These are phyloP conservation scores for Eucidaris tribuloides DNA, from an alignment of 35 echinoderm and acorn worm genomes.

Conservation along the genomic window DNA sequence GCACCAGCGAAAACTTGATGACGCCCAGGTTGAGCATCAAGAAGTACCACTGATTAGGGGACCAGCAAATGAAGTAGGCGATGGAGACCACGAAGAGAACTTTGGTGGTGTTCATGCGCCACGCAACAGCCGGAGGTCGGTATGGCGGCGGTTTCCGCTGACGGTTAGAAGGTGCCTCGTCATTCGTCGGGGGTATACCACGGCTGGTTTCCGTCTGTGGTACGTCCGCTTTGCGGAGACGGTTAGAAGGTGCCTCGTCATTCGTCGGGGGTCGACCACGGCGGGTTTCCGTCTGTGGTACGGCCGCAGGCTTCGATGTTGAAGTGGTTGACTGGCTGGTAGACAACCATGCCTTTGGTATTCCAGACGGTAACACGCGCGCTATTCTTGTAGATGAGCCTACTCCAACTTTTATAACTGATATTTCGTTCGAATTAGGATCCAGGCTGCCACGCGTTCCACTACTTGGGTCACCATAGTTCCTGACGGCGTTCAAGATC, in stretches of 20 bases:
- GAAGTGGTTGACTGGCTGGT: too few species aligned
- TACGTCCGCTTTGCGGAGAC: background rate
- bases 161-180: background rate
- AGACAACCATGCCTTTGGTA: too few species aligned
- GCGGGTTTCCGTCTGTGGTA: background rate
- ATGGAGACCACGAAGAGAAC: background rate
- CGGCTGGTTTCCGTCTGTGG: background rate
- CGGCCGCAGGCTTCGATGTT: background rate
- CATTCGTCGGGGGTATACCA: background rate
- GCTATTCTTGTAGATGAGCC: too few species aligned
- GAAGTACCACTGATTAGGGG: constrained; percentile 19
- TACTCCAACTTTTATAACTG: too few species aligned
- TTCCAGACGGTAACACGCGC: too few species aligned
- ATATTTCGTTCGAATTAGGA: too few species aligned
- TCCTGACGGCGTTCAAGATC: background rate
- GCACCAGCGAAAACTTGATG: background rate
- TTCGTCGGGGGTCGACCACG: too few species aligned
- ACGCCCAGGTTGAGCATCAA: background rate
- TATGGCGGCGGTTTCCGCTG: background rate
- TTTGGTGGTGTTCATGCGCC: constrained; percentile 5
- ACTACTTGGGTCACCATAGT: background rate
- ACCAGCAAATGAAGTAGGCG: constrained; percentile 15
- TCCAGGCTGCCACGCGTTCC: background rate
- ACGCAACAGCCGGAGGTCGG: background rate
- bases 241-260: too few species aligned